Evolutionary conservation across 2,113 vertebrate genomes (phyloP).

Genomic region (Paracanthobrama guichenoti): DNA sequence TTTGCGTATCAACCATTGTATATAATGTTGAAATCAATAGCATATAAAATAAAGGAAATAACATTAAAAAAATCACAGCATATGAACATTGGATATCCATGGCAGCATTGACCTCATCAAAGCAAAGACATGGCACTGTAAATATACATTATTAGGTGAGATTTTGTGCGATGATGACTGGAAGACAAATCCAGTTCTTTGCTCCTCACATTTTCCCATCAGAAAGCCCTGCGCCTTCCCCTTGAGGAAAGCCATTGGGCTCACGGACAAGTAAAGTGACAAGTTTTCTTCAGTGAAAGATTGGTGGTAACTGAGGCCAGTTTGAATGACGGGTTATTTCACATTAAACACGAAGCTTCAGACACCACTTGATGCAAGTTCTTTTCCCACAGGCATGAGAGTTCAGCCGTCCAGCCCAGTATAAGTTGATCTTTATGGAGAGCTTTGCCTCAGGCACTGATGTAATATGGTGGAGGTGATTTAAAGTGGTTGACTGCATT

Average conservation of each 20-base stretch:
- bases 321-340: background rate
- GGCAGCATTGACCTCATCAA: background rate
- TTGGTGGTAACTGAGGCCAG: background rate
- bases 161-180: background rate
- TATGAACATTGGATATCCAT: background rate
- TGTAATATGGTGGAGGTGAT: conserved; percentile 38
- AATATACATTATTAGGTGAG: conserved; percentile 47
- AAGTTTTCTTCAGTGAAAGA: background rate
- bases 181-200: conserved; percentile 12
- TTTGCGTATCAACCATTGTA: background rate
- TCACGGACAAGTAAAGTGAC: conserved; percentile 12
- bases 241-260: conserved; percentile 9
- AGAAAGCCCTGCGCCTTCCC: background rate
- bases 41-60: background rate
- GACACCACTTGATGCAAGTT: background rate
- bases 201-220: conserved; percentile 29
- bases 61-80: background rate
- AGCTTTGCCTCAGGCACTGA: background rate
- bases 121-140: conserved; percentile 17
- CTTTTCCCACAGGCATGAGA: background rate
- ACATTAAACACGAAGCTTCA: conserved; percentile 26
- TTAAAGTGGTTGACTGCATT: conserved; percentile 54
- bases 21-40: background rate
- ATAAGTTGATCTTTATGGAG: background rate
- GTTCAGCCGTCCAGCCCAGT: background rate